These are phyloP conservation scores for Vombatus ursinus DNA, from an alignment of 2,113 vertebrate genomes.

Conservation along the genomic window DNA sequence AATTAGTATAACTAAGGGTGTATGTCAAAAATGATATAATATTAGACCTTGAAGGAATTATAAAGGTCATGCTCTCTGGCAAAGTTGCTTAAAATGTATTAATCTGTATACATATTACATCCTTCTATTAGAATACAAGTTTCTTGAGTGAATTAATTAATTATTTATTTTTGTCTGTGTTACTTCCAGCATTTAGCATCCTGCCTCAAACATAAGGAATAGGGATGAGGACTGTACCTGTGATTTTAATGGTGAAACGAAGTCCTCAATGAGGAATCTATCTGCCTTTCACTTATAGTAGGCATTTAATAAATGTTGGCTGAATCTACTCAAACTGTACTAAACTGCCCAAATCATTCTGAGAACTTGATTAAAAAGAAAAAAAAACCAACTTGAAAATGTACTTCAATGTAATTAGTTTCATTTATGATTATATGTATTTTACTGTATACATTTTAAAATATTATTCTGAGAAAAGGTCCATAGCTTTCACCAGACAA, in stretches of 20 bases:
- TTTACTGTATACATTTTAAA: not conserved
- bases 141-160: not conserved
- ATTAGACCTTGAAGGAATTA: not conserved
- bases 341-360: not conserved
- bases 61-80: not conserved
- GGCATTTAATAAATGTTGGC: not conserved
- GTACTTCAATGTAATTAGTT: not conserved
- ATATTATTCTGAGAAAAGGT: not conserved
- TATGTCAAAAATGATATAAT: not conserved
- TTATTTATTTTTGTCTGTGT: not conserved
- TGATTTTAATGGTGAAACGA: not conserved
- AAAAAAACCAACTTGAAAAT: not conserved
- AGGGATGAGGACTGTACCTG: not conserved
- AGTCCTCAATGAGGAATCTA: not conserved
- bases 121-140: not conserved
- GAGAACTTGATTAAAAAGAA: not conserved
- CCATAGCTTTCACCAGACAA: not conserved
- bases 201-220: not conserved
- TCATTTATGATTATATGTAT: not conserved
- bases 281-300: not conserved
- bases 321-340: not conserved
- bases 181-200: not conserved
- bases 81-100: not conserved
- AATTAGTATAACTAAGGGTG: not conserved
- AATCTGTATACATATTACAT: not conserved